phyloP scores from a whole-genome alignment of 2,797 vertebrate genomes.

The Etheostoma perlongum region DNA sequence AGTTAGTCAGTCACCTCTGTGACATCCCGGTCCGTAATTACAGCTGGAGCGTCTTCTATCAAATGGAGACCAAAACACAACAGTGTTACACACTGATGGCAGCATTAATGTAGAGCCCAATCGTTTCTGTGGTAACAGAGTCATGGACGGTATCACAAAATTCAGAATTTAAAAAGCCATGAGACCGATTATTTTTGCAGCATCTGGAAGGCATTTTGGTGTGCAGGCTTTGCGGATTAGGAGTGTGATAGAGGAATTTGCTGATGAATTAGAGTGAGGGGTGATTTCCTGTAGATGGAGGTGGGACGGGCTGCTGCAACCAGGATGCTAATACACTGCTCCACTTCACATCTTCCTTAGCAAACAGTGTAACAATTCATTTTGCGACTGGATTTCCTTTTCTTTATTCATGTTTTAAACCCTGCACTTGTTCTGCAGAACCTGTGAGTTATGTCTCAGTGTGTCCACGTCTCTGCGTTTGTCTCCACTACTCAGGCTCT shows the following conservation, averaged over 20 bases:
- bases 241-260: slow-evolving; percentile 36
- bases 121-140: too few species aligned
- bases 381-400: too few species aligned
- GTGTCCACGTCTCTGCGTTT: not conserved
- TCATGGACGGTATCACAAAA: too few species aligned
- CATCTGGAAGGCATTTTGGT: slow-evolving; percentile 12
- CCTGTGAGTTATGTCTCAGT: not conserved
- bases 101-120: too few species aligned
- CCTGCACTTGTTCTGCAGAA: not conserved
- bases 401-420: too few species aligned
- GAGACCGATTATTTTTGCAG: not conserved
- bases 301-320: not conserved
- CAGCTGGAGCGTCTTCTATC: not conserved
- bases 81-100: too few species aligned
- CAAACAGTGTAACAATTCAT: not conserved
- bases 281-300: not conserved
- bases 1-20: slow-evolving; percentile 2
- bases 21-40: slow-evolving; percentile 4
- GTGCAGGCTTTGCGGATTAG: slow-evolving; percentile 8
- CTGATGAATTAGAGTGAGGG: slow-evolving; percentile 12
- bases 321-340: slow-evolving; percentile 46
- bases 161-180: too few species aligned
- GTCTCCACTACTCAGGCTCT: not conserved
- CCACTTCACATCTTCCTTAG: slow-evolving; percentile 15
- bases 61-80: not conserved